These are phyloP conservation scores for Solenopsis fugax DNA, from an alignment of 1,140 invertebrate genomes.

Conservation along the genomic window DNA sequence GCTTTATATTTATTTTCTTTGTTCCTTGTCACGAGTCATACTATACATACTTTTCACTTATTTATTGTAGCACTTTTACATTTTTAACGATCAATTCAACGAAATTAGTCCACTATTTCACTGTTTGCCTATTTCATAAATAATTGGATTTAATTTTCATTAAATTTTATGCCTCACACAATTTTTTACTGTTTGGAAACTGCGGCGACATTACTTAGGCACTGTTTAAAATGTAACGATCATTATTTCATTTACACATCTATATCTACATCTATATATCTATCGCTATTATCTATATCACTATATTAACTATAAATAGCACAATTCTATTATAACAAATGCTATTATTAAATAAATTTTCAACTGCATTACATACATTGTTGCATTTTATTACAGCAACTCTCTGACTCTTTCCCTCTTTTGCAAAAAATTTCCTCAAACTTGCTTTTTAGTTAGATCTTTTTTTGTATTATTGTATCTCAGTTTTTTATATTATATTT, in stretches of 20 bases:
- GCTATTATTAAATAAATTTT: conserved; percentile 34
- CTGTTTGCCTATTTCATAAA: background rate
- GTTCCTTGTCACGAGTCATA: too few species aligned
- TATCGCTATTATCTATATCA: background rate
- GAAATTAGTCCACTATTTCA: background rate
- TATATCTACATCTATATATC: background rate
- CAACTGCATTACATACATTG: conserved; percentile 7
- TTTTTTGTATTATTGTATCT: background rate
- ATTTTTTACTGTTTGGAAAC: background rate
- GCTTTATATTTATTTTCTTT: too few species aligned
- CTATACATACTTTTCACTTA: background rate
- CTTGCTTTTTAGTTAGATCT: background rate
- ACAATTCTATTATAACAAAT: conserved; percentile 36
- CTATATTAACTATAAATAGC: background rate
- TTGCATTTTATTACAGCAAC: conserved; percentile 4
- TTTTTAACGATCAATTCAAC: background rate
- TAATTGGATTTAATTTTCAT: background rate
- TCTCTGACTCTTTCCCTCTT: background rate
- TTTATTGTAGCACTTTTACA: background rate
- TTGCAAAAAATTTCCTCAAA: background rate
- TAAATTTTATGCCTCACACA: background rate
- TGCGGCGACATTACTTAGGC: background rate
- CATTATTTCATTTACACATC: background rate
- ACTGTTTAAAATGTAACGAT: background rate
- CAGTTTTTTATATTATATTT: background rate